A percentile compares a stretch with the other conserved stretches of the same genome.
Evolutionary conservation across 2,113 vertebrate species (phyloP).

Genomic region (Shinisaurus crocodilurus): DNA sequence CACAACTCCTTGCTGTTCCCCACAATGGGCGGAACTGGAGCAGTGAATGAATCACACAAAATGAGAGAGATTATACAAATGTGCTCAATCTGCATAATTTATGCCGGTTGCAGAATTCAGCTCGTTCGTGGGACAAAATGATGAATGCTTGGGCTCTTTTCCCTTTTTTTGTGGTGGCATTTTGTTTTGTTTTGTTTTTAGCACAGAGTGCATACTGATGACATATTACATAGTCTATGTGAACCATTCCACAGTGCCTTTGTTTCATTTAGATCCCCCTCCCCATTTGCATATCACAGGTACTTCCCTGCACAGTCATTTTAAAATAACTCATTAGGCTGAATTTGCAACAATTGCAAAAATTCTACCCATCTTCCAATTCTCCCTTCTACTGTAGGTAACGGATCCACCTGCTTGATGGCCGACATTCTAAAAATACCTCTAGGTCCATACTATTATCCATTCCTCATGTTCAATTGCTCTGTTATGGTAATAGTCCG

Average conservation of each 20-base stretch:
- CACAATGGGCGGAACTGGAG: not conserved
- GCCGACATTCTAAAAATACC: conserved; percentile 90
- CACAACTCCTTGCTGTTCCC: not conserved
- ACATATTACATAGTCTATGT: not conserved
- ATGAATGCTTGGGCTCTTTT: not conserved
- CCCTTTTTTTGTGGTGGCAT: conserved; percentile 50
- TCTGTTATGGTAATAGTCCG: conserved; percentile 99
- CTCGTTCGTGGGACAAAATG: not conserved
- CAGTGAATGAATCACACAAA: conserved; percentile 13
- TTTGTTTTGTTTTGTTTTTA: conserved; percentile 31
- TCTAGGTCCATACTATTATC: conserved; percentile 97
- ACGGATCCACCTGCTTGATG: conserved; percentile 84
- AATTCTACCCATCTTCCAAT: conserved; percentile 78
- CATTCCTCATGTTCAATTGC: conserved; percentile 99
- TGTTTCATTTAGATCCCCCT: conserved; percentile 44
- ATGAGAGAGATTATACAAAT: not conserved
- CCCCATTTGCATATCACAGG: conserved; percentile 80
- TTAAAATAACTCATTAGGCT: conserved; percentile 85
- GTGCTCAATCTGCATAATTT: conserved; percentile 7
- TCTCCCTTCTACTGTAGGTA: conserved; percentile 75
- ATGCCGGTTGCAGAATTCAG: conserved; percentile 16
- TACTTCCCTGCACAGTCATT: conserved; percentile 74
- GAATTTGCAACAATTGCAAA: conserved; percentile 80
- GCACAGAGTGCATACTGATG: not conserved
- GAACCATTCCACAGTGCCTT: not conserved